Evolutionary conservation across 2,888 invertebrate species (phyloP).

Genomic region (Pecten maximus): DNA sequence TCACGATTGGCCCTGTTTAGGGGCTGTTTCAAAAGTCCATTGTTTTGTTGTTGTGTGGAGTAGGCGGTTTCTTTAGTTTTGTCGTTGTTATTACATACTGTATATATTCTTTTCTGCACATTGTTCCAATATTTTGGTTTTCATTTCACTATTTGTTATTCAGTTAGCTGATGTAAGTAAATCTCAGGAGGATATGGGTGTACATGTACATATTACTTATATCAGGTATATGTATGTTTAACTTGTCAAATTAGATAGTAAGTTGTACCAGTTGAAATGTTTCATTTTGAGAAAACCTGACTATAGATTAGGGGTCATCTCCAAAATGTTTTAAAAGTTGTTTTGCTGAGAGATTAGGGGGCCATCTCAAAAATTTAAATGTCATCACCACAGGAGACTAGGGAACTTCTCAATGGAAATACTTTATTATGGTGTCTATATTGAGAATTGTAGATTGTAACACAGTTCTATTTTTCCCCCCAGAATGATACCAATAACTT

Average conservation of each 20-base stretch:
- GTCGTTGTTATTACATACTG: background rate
- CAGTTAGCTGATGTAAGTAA: too few relatives aligned
- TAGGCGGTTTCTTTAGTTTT: background rate
- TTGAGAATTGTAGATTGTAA: background rate
- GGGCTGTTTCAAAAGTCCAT: background rate
- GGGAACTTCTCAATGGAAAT: background rate
- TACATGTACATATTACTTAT: too few relatives aligned
- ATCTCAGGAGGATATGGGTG: too few relatives aligned
- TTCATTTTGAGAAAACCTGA: background rate
- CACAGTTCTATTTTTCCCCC: background rate
- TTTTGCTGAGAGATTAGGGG: background rate
- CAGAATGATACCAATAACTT: background rate
- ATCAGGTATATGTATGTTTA: too few relatives aligned
- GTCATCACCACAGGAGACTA: too few relatives aligned
- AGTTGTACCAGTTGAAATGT: background rate
- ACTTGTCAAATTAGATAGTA: background rate
- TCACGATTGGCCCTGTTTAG: background rate
- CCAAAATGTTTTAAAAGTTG: background rate
- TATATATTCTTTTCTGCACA: background rate
- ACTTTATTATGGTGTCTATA: background rate
- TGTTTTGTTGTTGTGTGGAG: background rate
- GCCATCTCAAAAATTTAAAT: too few relatives aligned
- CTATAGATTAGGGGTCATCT: background rate
- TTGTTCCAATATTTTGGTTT: background rate
- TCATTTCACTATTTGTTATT: background rate